Base-by-base conservation (phyloP, 2,888 invertebrate genomes). In the Himalopsyche kuldschensis region DNA sequence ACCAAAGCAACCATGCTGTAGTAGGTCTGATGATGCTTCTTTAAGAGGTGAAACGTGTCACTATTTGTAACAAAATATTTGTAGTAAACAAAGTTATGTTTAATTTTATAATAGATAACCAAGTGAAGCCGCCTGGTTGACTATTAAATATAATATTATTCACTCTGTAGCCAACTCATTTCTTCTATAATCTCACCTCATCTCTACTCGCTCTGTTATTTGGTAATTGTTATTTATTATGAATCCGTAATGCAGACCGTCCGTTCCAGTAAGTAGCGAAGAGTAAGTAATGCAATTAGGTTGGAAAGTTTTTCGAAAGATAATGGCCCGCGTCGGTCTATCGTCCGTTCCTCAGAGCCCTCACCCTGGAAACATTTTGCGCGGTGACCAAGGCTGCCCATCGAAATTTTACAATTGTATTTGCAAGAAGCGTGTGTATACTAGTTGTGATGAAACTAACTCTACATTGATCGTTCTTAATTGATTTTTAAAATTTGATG, bases 211-310 rank as follows among this genome's bases (percentile, higher is more conserved):
- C 24, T 55, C 63, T 27, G 63, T 69, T 30, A 24, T 82, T 84
- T 84, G 81, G 78, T 84, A 81, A 84, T 84, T 84, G 84, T 84
- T 84, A 81, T 84, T 84, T 84, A 84, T 84, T 84, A 84, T 47
- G 78, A 84, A 77, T 46, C 75, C 81, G 78, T 84, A 80, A 76
- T 77, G 78, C 63, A 48, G 83, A 78, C 76, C 80, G 81, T 76
- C 76, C 76, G 27, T 77, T 32, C 76, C 32, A 81, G 55, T 55
- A 55, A 55, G 55, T 55, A 55, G 15, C 20, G 5, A 69, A 24
- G 35, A 31, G 76, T 32, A 63, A 27, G 76, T 77, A 77, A 81
- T 80, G 83, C 83, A 85, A 85, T 85, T 83, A 85, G 80, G 79
- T 75, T 79, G 83, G 85, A 85, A 85, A 85, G 83, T 85, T 85